Evolutionary conservation across 2,113 vertebrate species (phyloP), one percentile per base, ranked within the genome.

Genomic region (Diphyllodes magnificus): DNA sequence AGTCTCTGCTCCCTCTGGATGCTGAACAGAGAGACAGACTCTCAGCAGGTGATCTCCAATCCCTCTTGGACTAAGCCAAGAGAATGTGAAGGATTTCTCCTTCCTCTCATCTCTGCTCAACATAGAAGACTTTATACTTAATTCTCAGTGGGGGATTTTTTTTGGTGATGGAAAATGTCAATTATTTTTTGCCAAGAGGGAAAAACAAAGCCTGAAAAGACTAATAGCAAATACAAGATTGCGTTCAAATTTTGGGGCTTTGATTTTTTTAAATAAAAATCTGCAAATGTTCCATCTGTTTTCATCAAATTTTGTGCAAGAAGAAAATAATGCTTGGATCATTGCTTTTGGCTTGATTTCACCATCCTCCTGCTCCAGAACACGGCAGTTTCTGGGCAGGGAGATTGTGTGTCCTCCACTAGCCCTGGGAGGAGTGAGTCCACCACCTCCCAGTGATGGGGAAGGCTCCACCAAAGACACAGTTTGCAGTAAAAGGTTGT

Each of bases 221-320:
- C 33, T 53, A 59, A 79, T 30, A 85, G 18, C 73, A 85, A 82
- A 80, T 47, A 77, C 4, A 39, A 86, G 66, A 72, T n/a, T 73
- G 50, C 37, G 50, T 92, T 86, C 66, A 77, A 76, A 92, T 61
- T 86, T 91, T 33, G 20, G 23, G 65, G 22, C n/a, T 82, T 82
- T 68, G 18, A 25, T 37, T 15, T 16, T 40, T 92, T 85, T 87
- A 23, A 45, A 72, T 77, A 82, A 95, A 94, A 91, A 80, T 7
- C 50, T 76, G 59, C 23, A 73, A 92, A 86, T 64, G 49, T 82
- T 94, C 93, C 75, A 90, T 92, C 92, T 94, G 53, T 82, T 96
- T 95, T 68, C 79, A 65, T 65, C 53, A 96, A 76, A 92, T 82
- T 71, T 93, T 76, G 57, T 92, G 59, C 50, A 80, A 92, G 75